These are phyloP conservation scores for Spheniscus humboldti DNA, from an alignment of 2,797 vertebrate species.

Conservation along the genomic window DNA sequence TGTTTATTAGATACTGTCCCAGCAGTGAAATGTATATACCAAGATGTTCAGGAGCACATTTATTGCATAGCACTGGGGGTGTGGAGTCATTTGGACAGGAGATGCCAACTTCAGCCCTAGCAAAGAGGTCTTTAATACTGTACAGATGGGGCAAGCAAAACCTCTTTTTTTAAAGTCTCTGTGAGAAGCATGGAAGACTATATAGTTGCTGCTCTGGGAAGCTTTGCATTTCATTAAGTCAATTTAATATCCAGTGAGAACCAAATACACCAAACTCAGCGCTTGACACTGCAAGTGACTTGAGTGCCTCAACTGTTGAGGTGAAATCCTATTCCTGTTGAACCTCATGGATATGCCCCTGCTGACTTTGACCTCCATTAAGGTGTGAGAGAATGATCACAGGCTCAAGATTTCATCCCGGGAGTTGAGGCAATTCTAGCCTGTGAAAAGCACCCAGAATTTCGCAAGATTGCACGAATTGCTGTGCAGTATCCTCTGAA, in stretches of 20 bases:
- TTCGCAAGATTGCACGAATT: not conserved
- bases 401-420: not conserved
- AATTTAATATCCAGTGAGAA: not conserved
- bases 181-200: not conserved
- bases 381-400: not conserved
- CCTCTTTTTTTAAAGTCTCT: not conserved
- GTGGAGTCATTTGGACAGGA: not conserved
- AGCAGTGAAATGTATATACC: not conserved
- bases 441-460: not conserved
- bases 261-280: not conserved
- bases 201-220: not conserved
- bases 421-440: not conserved
- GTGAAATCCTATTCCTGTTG: not conserved
- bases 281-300: not conserved
- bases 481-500: not conserved
- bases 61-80: not conserved
- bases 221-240: not conserved
- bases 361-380: not conserved
- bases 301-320: fast-evolving
- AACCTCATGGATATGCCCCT: not conserved
- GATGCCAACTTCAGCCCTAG: not conserved
- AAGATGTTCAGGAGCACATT: not conserved
- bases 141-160: not conserved
- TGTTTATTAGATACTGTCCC: not conserved
- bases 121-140: not conserved